Percentiles rank a stretch among this genome's conserved stretches.
phyloP scores from a whole-genome alignment of 1,140 invertebrate genomes.

The Brachionus angularis region DNA sequence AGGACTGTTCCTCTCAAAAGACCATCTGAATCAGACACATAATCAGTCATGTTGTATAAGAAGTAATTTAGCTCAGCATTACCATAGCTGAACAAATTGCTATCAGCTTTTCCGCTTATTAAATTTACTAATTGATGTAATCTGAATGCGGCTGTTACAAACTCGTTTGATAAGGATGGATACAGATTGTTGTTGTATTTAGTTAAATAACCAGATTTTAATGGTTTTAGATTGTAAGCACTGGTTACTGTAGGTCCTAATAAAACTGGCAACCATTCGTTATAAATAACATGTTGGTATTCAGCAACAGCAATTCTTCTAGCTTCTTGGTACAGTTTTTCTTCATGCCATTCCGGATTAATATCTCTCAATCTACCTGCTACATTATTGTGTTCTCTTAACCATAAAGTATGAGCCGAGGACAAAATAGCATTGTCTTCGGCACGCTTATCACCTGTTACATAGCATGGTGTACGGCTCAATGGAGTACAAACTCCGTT shows the following conservation, averaged over 20 bases:
- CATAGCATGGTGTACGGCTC: background rate
- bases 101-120: background rate
- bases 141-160: slow-evolving; percentile 35
- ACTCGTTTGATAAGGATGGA: slow-evolving; percentile 27
- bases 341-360: slow-evolving; percentile 46
- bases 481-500: too few species aligned
- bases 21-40: background rate
- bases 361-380: slow-evolving; percentile 45
- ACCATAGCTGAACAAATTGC: background rate
- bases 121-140: background rate
- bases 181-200: background rate
- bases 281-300: slow-evolving; percentile 87
- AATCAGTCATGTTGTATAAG: background rate
- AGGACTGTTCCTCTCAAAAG: background rate
- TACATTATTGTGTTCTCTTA: slow-evolving; percentile 49
- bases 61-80: background rate
- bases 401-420: slow-evolving; percentile 70
- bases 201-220: slow-evolving; percentile 44
- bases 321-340: slow-evolving; percentile 66
- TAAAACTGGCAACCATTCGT: slow-evolving; percentile 86
- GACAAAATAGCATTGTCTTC: background rate
- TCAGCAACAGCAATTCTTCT: slow-evolving; percentile 80
- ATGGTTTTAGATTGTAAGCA: background rate
- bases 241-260: slow-evolving; percentile 62
- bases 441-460: background rate